phyloP scores from a whole-genome alignment of 2,113 vertebrate species.

The Entomyzon cyanotis region DNA sequence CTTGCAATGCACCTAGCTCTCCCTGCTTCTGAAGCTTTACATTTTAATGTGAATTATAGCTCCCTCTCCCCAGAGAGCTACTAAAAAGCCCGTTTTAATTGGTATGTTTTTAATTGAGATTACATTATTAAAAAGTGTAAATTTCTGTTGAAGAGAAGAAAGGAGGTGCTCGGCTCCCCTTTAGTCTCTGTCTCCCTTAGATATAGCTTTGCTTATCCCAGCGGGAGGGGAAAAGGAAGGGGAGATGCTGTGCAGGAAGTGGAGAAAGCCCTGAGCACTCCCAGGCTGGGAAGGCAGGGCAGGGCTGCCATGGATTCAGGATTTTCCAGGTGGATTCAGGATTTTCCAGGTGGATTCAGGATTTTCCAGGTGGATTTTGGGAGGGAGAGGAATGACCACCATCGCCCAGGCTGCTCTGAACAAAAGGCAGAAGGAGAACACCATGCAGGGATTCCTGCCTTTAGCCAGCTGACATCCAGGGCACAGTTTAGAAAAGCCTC shows the following conservation, averaged over 20 bases:
- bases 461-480: not conserved
- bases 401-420: not conserved
- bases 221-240: not conserved
- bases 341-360: not conserved
- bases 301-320: not conserved
- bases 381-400: not conserved
- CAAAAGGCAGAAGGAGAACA: not conserved
- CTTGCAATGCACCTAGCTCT: conserved; percentile 60
- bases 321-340: not conserved
- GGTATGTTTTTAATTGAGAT: conserved; percentile 64
- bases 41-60: conserved; percentile 59
- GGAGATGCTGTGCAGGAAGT: not conserved
- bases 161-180: not conserved
- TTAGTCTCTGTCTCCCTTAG: not conserved
- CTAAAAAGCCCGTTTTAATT: conserved; percentile 63
- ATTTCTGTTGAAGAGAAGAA: conserved; percentile 47
- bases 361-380: not conserved
- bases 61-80: conserved; percentile 42
- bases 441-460: not conserved
- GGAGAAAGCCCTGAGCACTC: not conserved
- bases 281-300: not conserved
- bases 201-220: conserved; percentile 4
- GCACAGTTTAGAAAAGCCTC: not conserved
- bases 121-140: conserved; percentile 55
- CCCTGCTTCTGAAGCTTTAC: conserved; percentile 51